Evolutionary conservation across 2,888 invertebrate species (phyloP), one percentile per base, ranked within the genome.

Genomic region (Lobophora halterata): DNA sequence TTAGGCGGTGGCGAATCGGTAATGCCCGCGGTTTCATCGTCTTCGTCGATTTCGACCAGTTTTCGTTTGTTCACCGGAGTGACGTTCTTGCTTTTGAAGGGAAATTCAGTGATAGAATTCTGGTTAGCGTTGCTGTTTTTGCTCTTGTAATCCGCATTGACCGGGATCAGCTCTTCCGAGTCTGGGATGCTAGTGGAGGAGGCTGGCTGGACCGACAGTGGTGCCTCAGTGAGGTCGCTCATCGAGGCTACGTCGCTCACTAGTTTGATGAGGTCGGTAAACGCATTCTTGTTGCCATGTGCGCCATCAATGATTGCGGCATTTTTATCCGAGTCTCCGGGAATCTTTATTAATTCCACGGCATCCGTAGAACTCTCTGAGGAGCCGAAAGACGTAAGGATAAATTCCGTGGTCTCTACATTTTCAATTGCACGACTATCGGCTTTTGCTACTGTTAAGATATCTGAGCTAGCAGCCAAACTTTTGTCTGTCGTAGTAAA

Each of bases 201-300:
- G 1, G 53, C 48, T n/a, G 57, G 61, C 5, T 51, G 53, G 5
- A 43, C 42, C 0, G 40, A 26, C 1, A 52, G 49, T 0, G 76
- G 61, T 2, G 51, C 54, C 1, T 75, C 76, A 3, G 77, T 73
- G 37, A 81, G 79, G 19, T 81, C 79, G 28, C 79, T 79, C 18
- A 88, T 86, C 0, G 81, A 75, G 1, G 83, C 87, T 5, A 88
- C 83, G 42, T 88, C 88, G 8, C 77, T 83, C 1, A 88, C 86
- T 19, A 88, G 56, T 30, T 79, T 80, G 1, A 82, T 83, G 5
- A 88, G 65, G 52, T 85, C 87, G 1, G 69, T 71, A 1, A 86
- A 50, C 3, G 79, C 73, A 43, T 78, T 83, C 29, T 67, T 69
- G 38, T 68, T 71, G 32, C 54, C 51, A 20, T 59, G 58, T n/a